phyloP scores from a whole-genome alignment of 2,797 vertebrate species.

The Enteromius treurensis region DNA sequence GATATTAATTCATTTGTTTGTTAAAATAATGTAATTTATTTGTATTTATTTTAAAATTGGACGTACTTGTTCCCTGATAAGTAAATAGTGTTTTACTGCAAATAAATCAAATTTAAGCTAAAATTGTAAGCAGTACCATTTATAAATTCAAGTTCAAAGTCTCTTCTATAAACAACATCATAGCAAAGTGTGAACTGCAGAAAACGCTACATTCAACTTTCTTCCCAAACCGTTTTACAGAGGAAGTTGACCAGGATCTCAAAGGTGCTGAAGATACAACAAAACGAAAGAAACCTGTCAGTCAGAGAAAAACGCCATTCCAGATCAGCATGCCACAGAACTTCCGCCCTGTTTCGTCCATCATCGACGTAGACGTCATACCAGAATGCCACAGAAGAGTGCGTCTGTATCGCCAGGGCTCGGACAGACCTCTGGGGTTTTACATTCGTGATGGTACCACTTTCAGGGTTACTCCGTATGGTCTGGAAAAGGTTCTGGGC shows the following conservation, averaged over 20 bases:
- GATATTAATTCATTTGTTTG: not conserved
- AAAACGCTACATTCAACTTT: not conserved
- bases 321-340: constrained; percentile 84
- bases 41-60: not conserved
- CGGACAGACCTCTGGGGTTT: constrained; percentile 85
- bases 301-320: constrained; percentile 74
- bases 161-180: not conserved
- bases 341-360: constrained; percentile 85
- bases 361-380: constrained; percentile 86
- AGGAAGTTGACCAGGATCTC: constrained; percentile 82
- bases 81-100: not conserved
- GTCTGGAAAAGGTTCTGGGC: constrained; percentile 83
- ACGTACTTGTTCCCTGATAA: not conserved
- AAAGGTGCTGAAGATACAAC: constrained; percentile 75
- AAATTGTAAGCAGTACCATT: not conserved
- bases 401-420: constrained; percentile 81
- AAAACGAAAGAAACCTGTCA: constrained; percentile 78
- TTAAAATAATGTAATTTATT: not conserved
- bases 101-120: not conserved
- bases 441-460: constrained; percentile 86
- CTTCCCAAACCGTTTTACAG: constrained; percentile 68
- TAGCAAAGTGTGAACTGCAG: not conserved
- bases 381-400: constrained; percentile 85
- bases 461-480: constrained; percentile 81
- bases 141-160: not conserved